Evolutionary conservation across 2,113 vertebrate species (phyloP), one percentile per base, ranked within the genome.

Genomic region (Phrynocephalus versicolor): DNA sequence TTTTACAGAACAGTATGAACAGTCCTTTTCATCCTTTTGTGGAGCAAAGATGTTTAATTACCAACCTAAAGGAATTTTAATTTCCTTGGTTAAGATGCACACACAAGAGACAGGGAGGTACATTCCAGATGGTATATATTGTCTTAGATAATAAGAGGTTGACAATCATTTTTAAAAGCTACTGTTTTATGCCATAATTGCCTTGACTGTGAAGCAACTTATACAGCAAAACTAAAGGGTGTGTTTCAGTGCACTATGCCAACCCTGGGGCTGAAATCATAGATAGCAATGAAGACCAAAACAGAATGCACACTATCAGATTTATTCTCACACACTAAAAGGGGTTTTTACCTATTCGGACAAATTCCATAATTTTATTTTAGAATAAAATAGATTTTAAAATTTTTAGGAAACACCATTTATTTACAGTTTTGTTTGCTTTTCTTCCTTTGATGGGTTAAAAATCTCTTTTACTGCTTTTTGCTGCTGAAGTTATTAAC

Each of bases 141-240:
- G 89, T 87, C 89, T 51, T 88, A 5, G 86, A 90, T 84, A 90
- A 87, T 58, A 91, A 75, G 81, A 70, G 89, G 87, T 30, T 0
- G 88, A 82, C 71, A 91, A 90, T 87, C 92, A 88, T 79, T 35
- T 84, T 87, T 82, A 88, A 92, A 84, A 91, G 37, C 87, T 87
- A 82, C 37, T 87, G 85, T 83, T 92, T 85, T 87, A 83, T 89
- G 87, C 0, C 0, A 73, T 79, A 91, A 92, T 35, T 93, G 83
- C 80, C 90, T 92, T 85, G 79, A n/a, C 70, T 81, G 23, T 62
- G 89, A 94, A 92, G 83, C 70, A 92, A 94, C 21, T 37, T 19
- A 27, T 0, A 39, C 58, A 90, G 90, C 71, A 94, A 39, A 93
- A 90, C 71, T 62, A 39, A 72, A 80, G 77, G 83, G 77, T 82